Evolutionary conservation across 2,113 vertebrate genomes (phyloP).

Genomic region (Quiscalus mexicanus): DNA sequence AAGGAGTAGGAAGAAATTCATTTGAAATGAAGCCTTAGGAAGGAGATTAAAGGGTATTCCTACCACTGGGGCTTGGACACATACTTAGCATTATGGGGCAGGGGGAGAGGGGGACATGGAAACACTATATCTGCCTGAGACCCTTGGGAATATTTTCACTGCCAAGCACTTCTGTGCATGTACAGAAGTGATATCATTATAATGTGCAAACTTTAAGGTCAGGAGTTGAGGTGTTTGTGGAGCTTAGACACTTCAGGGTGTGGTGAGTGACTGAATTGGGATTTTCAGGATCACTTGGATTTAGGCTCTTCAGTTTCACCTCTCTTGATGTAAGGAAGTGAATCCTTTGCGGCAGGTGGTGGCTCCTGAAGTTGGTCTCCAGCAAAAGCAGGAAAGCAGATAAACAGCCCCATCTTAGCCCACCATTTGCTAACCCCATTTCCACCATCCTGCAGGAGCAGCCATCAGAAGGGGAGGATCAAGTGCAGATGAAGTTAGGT

Average conservation of each 20-base stretch:
- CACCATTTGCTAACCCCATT: background rate
- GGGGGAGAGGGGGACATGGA: fast-evolving
- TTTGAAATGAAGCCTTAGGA: background rate
- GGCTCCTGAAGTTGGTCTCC: background rate
- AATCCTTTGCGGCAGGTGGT: background rate
- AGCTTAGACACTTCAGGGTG: background rate
- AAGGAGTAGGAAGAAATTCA: background rate
- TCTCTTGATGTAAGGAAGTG: background rate
- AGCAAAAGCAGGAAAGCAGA: background rate
- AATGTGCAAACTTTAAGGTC: background rate
- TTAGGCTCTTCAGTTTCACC: background rate
- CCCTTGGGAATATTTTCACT: background rate
- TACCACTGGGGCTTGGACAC: background rate
- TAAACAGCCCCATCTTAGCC: background rate
- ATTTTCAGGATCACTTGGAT: background rate
- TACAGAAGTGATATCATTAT: background rate
- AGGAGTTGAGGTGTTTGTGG: background rate
- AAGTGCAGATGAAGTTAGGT: background rate
- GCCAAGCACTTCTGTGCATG: background rate
- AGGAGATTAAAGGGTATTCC: background rate
- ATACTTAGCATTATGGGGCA: fast-evolving
- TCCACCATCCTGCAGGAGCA: background rate
- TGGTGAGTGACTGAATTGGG: background rate
- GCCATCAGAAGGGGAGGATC: background rate
- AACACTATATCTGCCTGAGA: background rate